Evolutionary conservation across 2,113 vertebrate species (phyloP), one percentile per base, ranked within the genome.

Genomic region (Hippopotamus amphibius): DNA sequence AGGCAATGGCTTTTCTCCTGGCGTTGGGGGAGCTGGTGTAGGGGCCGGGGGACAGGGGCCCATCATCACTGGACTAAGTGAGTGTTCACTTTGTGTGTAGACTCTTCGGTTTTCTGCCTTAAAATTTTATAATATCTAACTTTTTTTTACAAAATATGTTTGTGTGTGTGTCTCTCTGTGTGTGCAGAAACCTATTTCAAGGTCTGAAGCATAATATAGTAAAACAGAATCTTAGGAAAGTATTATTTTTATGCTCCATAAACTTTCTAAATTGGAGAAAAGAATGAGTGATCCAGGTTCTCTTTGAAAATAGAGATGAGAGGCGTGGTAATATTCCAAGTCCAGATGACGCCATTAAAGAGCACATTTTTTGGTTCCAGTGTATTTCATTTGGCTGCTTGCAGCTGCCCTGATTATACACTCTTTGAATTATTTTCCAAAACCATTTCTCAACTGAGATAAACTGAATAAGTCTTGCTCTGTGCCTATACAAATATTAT

Each of bases 1-100:
- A 91, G 98, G 96, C 94, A 99, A 99, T 6, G 98, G 98, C 46
- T 99, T 99, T 97, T 98, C 98, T 86, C 98, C 98, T 55, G 96
- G 97, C 13, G 96, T 97, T 90, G 98, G 97, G 0, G 90, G 98
- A 95, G n/a, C 97, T 22, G 98, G 98, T 0, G 57, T 94, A 19
- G 99, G 98, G 28, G 97, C 98, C 0, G 98, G 98, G 74, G 98
- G 98, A 33, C 98, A 98, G 55, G 98, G 98, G 9, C 97, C 98
- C 6, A 88, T 99, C 97, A 98, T 98, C 97, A 99, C 99, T 16
- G 99, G 99, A 21, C 97, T 99, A 10, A 99, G 99, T 99, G 96
- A 98, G 99, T 98, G 72, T 22, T 82, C 77, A 17, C 3, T 1
- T 87, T 92, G 30, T 63, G 85, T n/a, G 30, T 57, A 28, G 61